Conservation (phyloP, 1,140 invertebrate species). For the Pomacea maculata region DNA sequence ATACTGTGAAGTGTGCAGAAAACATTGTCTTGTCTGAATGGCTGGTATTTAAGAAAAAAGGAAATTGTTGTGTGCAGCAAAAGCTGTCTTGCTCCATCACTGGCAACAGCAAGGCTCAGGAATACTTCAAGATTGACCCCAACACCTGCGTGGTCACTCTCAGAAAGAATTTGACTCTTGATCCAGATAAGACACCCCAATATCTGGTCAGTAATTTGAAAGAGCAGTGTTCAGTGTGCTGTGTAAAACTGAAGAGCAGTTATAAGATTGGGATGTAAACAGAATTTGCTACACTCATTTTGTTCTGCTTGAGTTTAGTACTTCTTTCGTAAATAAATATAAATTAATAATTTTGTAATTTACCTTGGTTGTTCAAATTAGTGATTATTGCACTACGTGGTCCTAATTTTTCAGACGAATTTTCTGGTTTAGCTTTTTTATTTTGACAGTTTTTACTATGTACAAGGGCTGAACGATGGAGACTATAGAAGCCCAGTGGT, state of each 20-base stretch:
- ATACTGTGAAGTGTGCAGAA: too few relatives aligned
- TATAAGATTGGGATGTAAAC: neutral
- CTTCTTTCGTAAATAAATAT: too few relatives aligned
- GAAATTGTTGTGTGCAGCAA: constrained; percentile 31
- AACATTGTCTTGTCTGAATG: neutral
- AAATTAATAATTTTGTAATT: too few relatives aligned
- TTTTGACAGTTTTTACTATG: too few relatives aligned
- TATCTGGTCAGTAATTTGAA: constrained; percentile 42
- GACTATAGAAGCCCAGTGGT: too few relatives aligned
- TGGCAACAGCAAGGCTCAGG: constrained; percentile 43
- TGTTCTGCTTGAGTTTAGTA: neutral
- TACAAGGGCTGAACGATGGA: too few relatives aligned
- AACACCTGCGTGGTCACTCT: constrained; percentile 48
- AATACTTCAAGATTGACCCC: constrained; percentile 49
- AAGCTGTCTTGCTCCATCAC: constrained; percentile 46
- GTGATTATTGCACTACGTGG: too few relatives aligned
- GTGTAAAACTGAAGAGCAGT: neutral
- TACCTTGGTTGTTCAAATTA: too few relatives aligned
- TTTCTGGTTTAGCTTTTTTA: too few relatives aligned
- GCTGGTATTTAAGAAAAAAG: neutral
- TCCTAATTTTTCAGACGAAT: too few relatives aligned
- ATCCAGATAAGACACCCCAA: constrained; percentile 40
- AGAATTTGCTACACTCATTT: neutral
- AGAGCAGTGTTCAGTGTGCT: neutral
- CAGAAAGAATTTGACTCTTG: constrained; percentile 41